Conservation (phyloP, 1,140 invertebrate species). For the Tetramorium parvispinum region DNA sequence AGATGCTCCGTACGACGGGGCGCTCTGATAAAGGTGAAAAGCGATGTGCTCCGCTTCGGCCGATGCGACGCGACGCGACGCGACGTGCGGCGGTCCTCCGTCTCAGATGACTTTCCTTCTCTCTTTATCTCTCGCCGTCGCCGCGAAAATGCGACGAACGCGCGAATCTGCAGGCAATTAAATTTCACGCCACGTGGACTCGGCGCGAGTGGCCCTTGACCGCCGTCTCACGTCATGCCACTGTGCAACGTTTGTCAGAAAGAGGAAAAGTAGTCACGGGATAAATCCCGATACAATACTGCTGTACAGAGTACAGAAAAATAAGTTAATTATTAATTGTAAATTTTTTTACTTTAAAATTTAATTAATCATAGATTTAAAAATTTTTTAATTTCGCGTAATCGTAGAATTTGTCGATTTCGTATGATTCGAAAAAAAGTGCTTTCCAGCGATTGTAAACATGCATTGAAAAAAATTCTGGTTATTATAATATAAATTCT, state of each 20-base stretch:
- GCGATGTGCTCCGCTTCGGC: slow-evolving; percentile 13
- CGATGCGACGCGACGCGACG: not conserved
- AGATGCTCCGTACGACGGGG: slow-evolving; percentile 56
- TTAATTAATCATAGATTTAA: too few species aligned
- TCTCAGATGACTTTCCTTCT: not conserved
- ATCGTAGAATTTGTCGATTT: not conserved
- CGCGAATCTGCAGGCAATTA: slow-evolving; percentile 60
- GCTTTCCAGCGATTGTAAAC: not conserved
- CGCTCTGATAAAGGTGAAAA: slow-evolving; percentile 67
- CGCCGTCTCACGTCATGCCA: not conserved
- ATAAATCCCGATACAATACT: not conserved
- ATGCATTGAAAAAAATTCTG: not conserved
- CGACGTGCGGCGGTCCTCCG: slow-evolving; percentile 3
- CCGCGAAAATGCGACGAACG: slow-evolving; percentile 51
- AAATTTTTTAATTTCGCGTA: not conserved
- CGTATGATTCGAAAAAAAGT: not conserved
- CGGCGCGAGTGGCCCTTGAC: slow-evolving; percentile 25
- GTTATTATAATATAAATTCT: too few species aligned
- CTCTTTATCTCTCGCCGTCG: slow-evolving; percentile 1
- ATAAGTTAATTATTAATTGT: too few species aligned
- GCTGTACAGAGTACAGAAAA: too few species aligned
- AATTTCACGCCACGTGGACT: slow-evolving; percentile 54
- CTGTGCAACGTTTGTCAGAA: not conserved
- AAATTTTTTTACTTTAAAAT: too few species aligned
- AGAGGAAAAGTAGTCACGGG: not conserved